Conservation (phyloP, 2,888 invertebrate species). For the Parnassius smintheus region DNA sequence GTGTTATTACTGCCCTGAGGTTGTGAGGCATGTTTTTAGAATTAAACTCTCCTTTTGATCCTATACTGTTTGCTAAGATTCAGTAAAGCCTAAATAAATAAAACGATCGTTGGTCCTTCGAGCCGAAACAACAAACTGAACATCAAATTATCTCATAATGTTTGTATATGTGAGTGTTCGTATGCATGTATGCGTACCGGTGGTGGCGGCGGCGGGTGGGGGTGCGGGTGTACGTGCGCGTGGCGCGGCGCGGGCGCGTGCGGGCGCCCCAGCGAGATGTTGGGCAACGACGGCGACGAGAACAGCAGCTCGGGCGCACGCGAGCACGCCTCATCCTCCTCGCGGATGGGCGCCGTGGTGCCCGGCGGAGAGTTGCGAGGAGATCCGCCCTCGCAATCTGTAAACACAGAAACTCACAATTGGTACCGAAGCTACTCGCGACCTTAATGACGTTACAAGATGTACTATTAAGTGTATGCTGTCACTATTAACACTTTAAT, state of each 20-base stretch:
- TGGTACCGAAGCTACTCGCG: not conserved
- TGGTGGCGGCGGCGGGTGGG: conserved; percentile 42
- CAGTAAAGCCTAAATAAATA: too few relatives aligned
- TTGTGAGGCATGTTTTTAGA: too few relatives aligned
- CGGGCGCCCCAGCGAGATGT: conserved; percentile 95
- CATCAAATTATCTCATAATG: not conserved
- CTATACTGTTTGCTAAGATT: too few relatives aligned
- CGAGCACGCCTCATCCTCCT: conserved; percentile 89
- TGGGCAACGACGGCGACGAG: conserved; percentile 97
- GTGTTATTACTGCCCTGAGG: too few relatives aligned
- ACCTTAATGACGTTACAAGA: too few relatives aligned
- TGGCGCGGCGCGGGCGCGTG: conserved; percentile 82
- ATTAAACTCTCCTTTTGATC: too few relatives aligned
- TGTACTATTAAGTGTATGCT: too few relatives aligned
- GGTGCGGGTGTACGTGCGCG: not conserved
- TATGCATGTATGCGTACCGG: conserved; percentile 14
- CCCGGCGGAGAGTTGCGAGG: conserved; percentile 83
- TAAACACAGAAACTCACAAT: not conserved
- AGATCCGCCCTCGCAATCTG: conserved; percentile 70
- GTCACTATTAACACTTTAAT: too few relatives aligned
- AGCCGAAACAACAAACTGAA: too few relatives aligned
- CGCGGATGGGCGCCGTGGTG: conserved; percentile 87
- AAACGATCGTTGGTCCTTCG: too few relatives aligned
- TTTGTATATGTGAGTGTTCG: not conserved
- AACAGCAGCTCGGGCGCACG: conserved; percentile 89